phyloP scores from a whole-genome alignment of 1,140 invertebrate genomes.

The Myzus persicae region DNA sequence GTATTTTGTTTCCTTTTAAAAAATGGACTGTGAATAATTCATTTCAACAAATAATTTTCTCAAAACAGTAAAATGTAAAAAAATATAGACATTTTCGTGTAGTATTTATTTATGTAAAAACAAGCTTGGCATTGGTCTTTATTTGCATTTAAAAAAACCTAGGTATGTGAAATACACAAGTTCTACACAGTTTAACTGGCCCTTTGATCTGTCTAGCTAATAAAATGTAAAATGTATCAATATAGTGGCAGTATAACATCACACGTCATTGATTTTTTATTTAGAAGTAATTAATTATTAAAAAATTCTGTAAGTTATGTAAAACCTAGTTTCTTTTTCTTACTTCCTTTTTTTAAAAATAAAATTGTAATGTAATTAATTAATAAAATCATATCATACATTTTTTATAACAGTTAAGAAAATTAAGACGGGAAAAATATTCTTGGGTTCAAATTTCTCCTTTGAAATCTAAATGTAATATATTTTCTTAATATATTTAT shows the following conservation, averaged over 20 bases:
- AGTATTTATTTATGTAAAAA: conserved; percentile 6
- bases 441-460: not conserved
- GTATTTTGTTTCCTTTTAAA: not conserved
- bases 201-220: not conserved
- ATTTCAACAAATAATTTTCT: not conserved
- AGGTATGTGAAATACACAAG: not conserved
- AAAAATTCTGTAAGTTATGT: not conserved
- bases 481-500: no score
- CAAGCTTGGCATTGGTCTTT: not conserved
- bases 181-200: not conserved
- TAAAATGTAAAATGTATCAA: not conserved
- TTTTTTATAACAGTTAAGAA: not conserved
- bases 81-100: not conserved
- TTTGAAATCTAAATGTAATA: not conserved
- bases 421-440: not conserved
- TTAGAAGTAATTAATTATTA: not conserved
- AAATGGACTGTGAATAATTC: conserved; percentile 13
- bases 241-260: not conserved
- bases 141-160: not conserved
- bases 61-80: not conserved
- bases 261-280: not conserved
- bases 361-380: not conserved
- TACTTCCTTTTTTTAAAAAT: not conserved
- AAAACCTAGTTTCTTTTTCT: not conserved
- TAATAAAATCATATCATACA: not conserved